These are phyloP conservation scores for Pachydiplax longipennis DNA, from an alignment of 2,888 invertebrate species.

Conservation along the genomic window DNA sequence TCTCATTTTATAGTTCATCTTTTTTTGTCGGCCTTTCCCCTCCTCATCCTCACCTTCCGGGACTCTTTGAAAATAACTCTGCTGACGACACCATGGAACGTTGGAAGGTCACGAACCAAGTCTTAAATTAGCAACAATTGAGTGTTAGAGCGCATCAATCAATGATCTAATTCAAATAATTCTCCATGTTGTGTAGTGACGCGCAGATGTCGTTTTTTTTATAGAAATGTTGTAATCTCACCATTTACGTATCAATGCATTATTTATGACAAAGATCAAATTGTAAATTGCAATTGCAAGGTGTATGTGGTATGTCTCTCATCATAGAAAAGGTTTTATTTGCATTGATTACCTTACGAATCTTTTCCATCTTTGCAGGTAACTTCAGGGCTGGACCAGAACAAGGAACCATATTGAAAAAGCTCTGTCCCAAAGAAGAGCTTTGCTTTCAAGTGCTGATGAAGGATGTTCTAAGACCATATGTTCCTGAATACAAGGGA, in stretches of 20 bases:
- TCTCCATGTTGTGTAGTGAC: background rate
- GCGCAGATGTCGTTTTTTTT: background rate
- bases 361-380: conserved; percentile 59
- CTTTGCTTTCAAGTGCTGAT: conserved; percentile 86
- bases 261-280: background rate
- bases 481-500: conserved; percentile 94
- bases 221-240: background rate
- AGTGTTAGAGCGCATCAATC: background rate
- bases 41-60: conserved; percentile 6
- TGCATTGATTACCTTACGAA: background rate
- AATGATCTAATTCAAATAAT: background rate
- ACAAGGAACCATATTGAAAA: conserved; percentile 93
- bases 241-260: background rate
- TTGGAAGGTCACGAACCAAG: background rate
- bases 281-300: background rate
- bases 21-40: background rate
- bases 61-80: background rate
- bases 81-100: background rate
- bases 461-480: conserved; percentile 87
- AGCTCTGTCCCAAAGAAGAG: conserved; percentile 88
- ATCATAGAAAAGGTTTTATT: background rate
- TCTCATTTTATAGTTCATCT: background rate
- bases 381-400: conserved; percentile 94
- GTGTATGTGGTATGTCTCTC: background rate
- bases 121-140: conserved; percentile 23